Percentiles rank a stretch among this genome's conserved stretches.
Conservation (phyloP, 2,888 invertebrate genomes). For the Ormyrus nitidulus region DNA sequence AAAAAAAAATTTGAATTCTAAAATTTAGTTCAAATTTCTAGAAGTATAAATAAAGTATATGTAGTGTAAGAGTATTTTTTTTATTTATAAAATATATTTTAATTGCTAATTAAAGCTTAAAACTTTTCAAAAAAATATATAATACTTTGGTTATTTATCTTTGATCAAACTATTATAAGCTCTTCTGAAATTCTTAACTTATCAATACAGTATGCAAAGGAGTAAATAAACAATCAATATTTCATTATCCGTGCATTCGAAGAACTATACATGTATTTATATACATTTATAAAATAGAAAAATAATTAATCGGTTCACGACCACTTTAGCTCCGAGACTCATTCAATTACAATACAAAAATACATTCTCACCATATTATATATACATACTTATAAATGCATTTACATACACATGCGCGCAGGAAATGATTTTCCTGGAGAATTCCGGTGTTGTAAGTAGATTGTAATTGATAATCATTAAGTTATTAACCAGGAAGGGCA, state of each 20-base stretch:
- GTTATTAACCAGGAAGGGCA: not conserved
- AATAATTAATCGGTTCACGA: slow-evolving; percentile 42
- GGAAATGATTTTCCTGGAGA: slow-evolving; percentile 10
- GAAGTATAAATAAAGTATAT: too few species aligned
- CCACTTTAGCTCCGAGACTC: slow-evolving; percentile 37
- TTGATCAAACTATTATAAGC: slow-evolving; percentile 1
- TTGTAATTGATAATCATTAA: not conserved
- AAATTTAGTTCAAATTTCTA: too few species aligned
- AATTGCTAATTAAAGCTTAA: not conserved
- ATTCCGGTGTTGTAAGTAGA: not conserved
- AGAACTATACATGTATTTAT: slow-evolving; percentile 52
- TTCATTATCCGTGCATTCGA: slow-evolving; percentile 52
- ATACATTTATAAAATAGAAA: slow-evolving; percentile 53
- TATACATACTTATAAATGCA: slow-evolving; percentile 4
- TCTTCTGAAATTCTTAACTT: not conserved
- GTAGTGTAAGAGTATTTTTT: too few species aligned
- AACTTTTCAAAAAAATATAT: not conserved
- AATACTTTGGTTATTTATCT: slow-evolving; percentile 31
- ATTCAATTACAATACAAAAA: slow-evolving; percentile 48
- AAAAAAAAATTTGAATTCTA: too few species aligned
- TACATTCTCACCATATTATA: slow-evolving; percentile 41
- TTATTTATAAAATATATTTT: not conserved
- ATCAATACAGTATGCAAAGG: slow-evolving; percentile 5
- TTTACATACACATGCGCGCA: not conserved
- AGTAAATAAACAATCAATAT: slow-evolving; percentile 14